Conservation (phyloP, 2,888 invertebrate genomes). For the Epicampocera succincta region DNA sequence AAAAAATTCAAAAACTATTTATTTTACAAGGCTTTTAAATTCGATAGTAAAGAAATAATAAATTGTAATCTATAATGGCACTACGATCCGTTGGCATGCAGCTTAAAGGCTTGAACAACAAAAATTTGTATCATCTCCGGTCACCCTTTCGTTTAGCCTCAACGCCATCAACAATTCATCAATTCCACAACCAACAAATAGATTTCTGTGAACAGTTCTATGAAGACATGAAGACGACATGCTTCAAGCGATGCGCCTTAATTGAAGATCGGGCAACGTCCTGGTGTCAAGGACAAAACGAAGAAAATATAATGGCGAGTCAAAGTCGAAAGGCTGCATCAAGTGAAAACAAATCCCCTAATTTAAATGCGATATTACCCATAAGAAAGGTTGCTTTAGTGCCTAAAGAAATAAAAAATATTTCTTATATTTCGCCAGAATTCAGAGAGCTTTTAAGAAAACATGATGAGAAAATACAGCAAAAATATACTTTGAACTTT, state of each 20-base stretch:
- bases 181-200: not conserved
- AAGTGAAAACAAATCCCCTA: not conserved
- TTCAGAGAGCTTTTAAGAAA: constrained; percentile 73
- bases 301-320: not conserved
- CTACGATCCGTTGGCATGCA: not conserved
- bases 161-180: not conserved
- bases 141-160: constrained; percentile 38
- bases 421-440: constrained; percentile 74
- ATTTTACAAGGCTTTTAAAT: not conserved
- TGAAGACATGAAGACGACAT: constrained; percentile 26
- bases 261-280: constrained; percentile 64
- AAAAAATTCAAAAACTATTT: not conserved
- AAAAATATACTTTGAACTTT: constrained; percentile 49
- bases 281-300: constrained; percentile 65
- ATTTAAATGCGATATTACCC: constrained; percentile 28
- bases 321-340: not conserved
- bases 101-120: not conserved
- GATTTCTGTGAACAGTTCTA: constrained; percentile 13
- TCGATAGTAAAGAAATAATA: not conserved
- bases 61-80: constrained; percentile 1
- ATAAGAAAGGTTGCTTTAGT: constrained; percentile 33
- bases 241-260: constrained; percentile 58
- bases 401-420: not conserved
- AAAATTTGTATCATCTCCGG: not conserved
- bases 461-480: constrained; percentile 71